Percentiles rank a stretch among this genome's conserved stretches.
phyloP scores from a whole-genome alignment of 2,113 vertebrate genomes.

The Ivindomyrus marchei region DNA sequence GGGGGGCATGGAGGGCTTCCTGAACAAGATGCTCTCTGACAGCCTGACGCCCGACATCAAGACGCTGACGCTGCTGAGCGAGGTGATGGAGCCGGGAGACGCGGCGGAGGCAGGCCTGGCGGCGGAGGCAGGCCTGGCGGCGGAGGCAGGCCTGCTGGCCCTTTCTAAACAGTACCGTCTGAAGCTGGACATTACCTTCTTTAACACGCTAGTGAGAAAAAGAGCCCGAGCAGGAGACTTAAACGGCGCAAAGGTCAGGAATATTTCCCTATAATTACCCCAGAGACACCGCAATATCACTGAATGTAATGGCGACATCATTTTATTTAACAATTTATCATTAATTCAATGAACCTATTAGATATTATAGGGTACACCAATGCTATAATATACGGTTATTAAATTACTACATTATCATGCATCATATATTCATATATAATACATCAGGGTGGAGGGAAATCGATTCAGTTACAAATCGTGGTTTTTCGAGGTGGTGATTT shows the following conservation, averaged over 20 bases:
- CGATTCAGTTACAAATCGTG: background rate
- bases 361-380: background rate
- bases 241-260: constrained; percentile 74
- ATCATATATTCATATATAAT: background rate
- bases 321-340: background rate
- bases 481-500: background rate
- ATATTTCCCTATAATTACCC: background rate
- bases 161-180: constrained; percentile 58
- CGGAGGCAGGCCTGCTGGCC: constrained; percentile 61
- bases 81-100: constrained; percentile 61
- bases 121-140: constrained; percentile 57
- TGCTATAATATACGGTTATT: background rate
- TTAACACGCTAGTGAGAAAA: constrained; percentile 76
- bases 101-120: constrained; percentile 51
- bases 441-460: background rate
- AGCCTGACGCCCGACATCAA: constrained; percentile 65
- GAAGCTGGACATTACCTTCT: constrained; percentile 74
- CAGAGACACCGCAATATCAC: background rate
- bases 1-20: constrained; percentile 73
- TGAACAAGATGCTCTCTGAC: constrained; percentile 73
- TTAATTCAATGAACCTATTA: background rate
- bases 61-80: constrained; percentile 76
- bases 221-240: constrained; percentile 67
- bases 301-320: background rate
- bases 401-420: background rate